Base-by-base conservation (phyloP, 1,140 invertebrate species). In the Drosophila ficusphila region DNA sequence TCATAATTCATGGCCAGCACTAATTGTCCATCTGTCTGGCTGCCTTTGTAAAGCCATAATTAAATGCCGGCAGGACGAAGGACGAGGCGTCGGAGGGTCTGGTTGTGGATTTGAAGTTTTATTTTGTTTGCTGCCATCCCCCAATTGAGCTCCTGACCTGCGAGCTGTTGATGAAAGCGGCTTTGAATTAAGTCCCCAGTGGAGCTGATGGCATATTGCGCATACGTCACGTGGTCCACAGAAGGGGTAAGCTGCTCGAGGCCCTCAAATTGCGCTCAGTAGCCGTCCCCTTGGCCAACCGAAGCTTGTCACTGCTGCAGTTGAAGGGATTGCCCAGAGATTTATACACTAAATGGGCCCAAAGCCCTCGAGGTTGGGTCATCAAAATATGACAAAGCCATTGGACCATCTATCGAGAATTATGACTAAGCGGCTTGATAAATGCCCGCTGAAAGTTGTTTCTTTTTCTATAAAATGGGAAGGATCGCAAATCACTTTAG, bases 151-250 rank as follows among this genome's bases (percentile, higher is more conserved):
- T 9, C 29, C 27, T 21, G 16, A 46, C n/a, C 8, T 12, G 11
- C 9, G 29, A 36, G 47, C 44, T 49, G 68, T 49, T 73, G 58
- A 42, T 54, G 57, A 73, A 72, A 62, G 69, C 57, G 23, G 56
- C 68, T 73, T 72, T 71, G 64, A 73, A 72, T 73, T 73, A 73
- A 48, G 69, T 74, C 42, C 57, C 56, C 29, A 34, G 39, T 41
- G 27, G 11, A 12, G 56, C 41, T 48, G 56, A 41, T 41, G 62
- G 25, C 21, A 49, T 44, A 64, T 54, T 73, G 58, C 57, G 48
- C 68, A 62, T 73, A 73, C 70, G 69, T 72, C 69, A 72, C 60
- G 69, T 60, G 42, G 52, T 16, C 19, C 33, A 21, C 16, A 33
- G 11, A 25, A n/a, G 1, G n/a, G 25, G 5, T 8, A 11, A 31